phyloP scores from a whole-genome alignment of 2,113 vertebrate genomes.

The Galeopterus variegatus region DNA sequence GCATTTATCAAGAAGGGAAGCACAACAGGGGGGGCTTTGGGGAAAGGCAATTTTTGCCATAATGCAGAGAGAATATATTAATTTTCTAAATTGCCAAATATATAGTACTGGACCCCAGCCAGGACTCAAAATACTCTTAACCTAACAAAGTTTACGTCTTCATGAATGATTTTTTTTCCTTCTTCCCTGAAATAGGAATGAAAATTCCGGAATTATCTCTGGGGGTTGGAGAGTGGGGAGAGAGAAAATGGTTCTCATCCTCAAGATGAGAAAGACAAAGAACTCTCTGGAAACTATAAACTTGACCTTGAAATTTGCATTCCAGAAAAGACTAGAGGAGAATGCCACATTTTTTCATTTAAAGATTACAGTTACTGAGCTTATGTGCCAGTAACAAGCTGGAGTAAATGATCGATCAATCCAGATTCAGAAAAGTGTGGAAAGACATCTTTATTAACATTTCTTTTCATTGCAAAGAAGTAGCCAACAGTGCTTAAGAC shows the following conservation, averaged over 20 bases:
- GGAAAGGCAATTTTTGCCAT: not conserved
- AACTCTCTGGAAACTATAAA: not conserved
- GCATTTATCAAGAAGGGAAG: not conserved
- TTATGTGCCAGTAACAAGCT: not conserved
- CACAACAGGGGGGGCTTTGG: not conserved
- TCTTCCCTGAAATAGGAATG: not conserved
- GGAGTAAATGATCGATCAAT: not conserved
- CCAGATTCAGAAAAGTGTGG: conserved; percentile 35
- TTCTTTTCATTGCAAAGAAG: not conserved
- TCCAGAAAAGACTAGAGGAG: conserved; percentile 24
- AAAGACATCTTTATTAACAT: not conserved
- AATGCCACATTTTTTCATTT: not conserved
- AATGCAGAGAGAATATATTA: not conserved
- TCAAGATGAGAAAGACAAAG: not conserved
- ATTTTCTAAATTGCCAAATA: not conserved
- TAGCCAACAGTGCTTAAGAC: not conserved
- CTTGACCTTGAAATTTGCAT: conserved; percentile 42
- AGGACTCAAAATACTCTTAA: not conserved
- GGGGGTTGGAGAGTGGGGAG: too few species aligned
- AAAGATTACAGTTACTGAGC: not conserved
- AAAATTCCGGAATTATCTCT: not conserved
- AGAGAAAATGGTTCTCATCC: not conserved
- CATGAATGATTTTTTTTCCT: not conserved
- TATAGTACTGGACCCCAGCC: not conserved
- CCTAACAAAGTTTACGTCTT: not conserved